phyloP scores from a whole-genome alignment of 1,140 invertebrate genomes.

The Stegodyphus dumicola region DNA sequence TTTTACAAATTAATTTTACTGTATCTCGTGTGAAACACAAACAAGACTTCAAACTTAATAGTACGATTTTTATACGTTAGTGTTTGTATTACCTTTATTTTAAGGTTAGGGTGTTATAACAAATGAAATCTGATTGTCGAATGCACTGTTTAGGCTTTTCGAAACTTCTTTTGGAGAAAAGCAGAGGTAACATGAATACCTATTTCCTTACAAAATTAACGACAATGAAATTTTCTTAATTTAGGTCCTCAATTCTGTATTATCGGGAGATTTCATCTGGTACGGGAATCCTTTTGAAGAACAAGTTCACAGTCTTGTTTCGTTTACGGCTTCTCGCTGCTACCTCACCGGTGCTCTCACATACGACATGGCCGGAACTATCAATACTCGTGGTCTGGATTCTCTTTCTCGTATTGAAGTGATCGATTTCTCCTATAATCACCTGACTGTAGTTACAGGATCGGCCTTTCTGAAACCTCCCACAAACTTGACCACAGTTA shows the following conservation, averaged over 20 bases:
- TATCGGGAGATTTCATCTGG: conserved; percentile 35
- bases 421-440: conserved; percentile 31
- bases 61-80: no score
- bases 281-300: conserved; percentile 27
- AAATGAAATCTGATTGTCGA: no score
- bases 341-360: conserved; percentile 13
- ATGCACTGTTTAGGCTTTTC: no score
- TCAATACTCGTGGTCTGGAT: conserved; percentile 33
- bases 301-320: background rate
- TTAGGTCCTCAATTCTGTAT: conserved; percentile 12
- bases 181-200: no score
- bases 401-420: conserved; percentile 20
- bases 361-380: conserved; percentile 1
- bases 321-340: background rate
- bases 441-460: background rate
- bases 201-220: no score
- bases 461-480: conserved; percentile 15
- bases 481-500: conserved; percentile 21
- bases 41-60: no score
- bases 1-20: no score
- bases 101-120: no score
- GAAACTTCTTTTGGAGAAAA: no score
- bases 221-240: background rate
- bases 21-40: no score
- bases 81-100: no score